Conservation (phyloP, 2,113 vertebrate genomes). For the Amphilophus citrinellus region DNA sequence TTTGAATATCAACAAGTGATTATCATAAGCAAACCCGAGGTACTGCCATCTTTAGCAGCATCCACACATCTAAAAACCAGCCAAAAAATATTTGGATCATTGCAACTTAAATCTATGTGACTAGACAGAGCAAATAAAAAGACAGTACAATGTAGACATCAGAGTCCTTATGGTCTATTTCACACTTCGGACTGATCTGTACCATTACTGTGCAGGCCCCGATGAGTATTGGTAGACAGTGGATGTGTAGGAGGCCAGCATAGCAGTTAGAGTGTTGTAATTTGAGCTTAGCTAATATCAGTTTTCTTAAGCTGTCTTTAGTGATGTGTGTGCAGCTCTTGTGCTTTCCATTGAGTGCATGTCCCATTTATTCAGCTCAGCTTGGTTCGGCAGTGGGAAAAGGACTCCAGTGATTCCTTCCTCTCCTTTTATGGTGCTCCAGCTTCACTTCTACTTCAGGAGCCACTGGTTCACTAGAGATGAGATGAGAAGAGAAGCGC, state of each 20-base stretch:
- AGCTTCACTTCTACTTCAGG: slow-evolving; percentile 68
- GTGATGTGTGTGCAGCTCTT: neutral
- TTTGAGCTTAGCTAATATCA: slow-evolving; percentile 27
- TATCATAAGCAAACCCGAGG: neutral
- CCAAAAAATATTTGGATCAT: slow-evolving; percentile 2
- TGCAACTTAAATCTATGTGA: slow-evolving; percentile 13
- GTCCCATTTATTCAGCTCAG: slow-evolving; percentile 9
- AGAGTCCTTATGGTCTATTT: slow-evolving; percentile 22
- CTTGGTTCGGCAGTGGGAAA: slow-evolving; percentile 26
- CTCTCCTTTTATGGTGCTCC: neutral
- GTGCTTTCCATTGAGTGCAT: slow-evolving; percentile 8
- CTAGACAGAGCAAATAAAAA: slow-evolving; percentile 41
- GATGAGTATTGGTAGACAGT: neutral
- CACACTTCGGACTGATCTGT: slow-evolving; percentile 8
- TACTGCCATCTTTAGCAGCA: slow-evolving; percentile 11
- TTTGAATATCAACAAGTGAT: slow-evolving; percentile 3
- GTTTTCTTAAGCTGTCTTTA: slow-evolving; percentile 35
- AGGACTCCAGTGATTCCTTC: slow-evolving; percentile 13
- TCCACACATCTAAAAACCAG: slow-evolving; percentile 17
- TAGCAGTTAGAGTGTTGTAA: slow-evolving; percentile 2
- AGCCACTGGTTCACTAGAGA: slow-evolving; percentile 81
- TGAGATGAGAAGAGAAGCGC: neutral
- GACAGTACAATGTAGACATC: slow-evolving; percentile 31
- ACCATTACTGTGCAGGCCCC: neutral
- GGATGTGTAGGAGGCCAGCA: slow-evolving; percentile 24